Conservation (phyloP, 1,140 invertebrate genomes). For the Proales similis region DNA sequence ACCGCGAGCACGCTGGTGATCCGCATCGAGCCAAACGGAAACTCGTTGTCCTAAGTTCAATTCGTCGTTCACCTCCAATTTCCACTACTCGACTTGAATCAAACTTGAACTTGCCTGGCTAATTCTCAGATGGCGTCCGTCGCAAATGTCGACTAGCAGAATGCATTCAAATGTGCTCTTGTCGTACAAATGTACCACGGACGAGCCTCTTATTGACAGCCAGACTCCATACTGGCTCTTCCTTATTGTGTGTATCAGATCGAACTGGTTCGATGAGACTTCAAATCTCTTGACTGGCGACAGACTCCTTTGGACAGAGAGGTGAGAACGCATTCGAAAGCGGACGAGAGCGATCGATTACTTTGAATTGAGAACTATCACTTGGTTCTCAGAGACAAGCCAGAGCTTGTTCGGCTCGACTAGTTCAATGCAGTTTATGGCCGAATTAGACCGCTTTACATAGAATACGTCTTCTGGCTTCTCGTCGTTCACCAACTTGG, state of each 20-base stretch:
- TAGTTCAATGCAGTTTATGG: slow-evolving; percentile 52
- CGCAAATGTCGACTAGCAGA: slow-evolving; percentile 55
- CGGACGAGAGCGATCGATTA: no score
- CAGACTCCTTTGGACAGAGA: slow-evolving; percentile 49
- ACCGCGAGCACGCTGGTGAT: slow-evolving; percentile 53
- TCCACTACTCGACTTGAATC: slow-evolving; percentile 1
- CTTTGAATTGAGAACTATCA: slow-evolving; percentile 23
- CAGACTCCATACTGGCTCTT: slow-evolving; percentile 53
- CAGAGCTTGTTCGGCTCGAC: slow-evolving; percentile 12
- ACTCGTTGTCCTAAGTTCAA: slow-evolving; percentile 46
- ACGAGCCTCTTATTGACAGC: slow-evolving; percentile 55
- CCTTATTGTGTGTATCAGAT: slow-evolving; percentile 49
- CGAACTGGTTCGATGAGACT: slow-evolving; percentile 52
- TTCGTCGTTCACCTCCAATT: not conserved
- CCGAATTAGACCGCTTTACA: slow-evolving; percentile 54
- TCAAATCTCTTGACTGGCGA: slow-evolving; percentile 54
- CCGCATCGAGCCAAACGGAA: slow-evolving; percentile 48
- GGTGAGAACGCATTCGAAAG: slow-evolving; percentile 14
- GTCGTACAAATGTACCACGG: slow-evolving; percentile 57
- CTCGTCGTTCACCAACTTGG: not conserved
- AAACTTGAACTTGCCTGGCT: slow-evolving; percentile 45
- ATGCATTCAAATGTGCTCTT: slow-evolving; percentile 50
- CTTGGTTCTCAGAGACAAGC: slow-evolving; percentile 9
- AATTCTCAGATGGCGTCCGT: slow-evolving; percentile 51
- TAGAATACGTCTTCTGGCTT: slow-evolving; percentile 52